Base-by-base conservation (phyloP, 2,797 vertebrate species). In the Sebastes cheni region DNA sequence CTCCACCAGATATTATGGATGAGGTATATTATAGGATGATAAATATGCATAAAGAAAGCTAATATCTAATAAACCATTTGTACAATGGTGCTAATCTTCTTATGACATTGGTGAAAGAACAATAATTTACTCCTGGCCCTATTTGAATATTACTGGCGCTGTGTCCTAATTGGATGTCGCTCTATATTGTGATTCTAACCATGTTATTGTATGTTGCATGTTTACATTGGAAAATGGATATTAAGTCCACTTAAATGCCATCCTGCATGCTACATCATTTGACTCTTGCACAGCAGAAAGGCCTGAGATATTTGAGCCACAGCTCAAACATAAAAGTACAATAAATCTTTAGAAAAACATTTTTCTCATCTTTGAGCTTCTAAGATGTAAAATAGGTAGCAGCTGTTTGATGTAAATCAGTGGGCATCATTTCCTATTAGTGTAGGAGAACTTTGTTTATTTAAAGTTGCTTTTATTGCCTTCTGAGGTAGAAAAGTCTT, bases 371-470 rank as follows among this genome's bases (percentile, higher is more conserved):
- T 30, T 20, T 60, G 27, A 61, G 29, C 0, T 18, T 61, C 27
- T 29, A 1, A 1, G 0, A 60, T 18, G 29, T 18, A 20, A 61
- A 30, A 32, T n/a, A 25, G 23, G 12, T 11, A 23, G 54, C 29
- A 20, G 58, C 27, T 18, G 25, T 59, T 60, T 60, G 8, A 30
- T 56, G 23, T 23, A 56, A 6, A 5, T 32, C 59, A 61, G n/a
- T 61, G 0, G 29, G 8, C 18, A 20, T 61, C 0, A 32, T 32
- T 0, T 27, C 23, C 39, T 66, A 2, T 46, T 27, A 6, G 22
- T 25, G 9, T 16, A 36, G 0, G 30, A 22, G 0, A 39, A 64
- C n/a, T 64, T 42, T 42, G 39, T 42, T 42, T 42, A 42, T 16
- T 16, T 42, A 42, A 42, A 42, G 14, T 42, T 42, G 39, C 39